Evolutionary conservation across 2,113 vertebrate genomes (phyloP), one percentile per base, ranked within the genome.

Genomic region (Quiscalus mexicanus): DNA sequence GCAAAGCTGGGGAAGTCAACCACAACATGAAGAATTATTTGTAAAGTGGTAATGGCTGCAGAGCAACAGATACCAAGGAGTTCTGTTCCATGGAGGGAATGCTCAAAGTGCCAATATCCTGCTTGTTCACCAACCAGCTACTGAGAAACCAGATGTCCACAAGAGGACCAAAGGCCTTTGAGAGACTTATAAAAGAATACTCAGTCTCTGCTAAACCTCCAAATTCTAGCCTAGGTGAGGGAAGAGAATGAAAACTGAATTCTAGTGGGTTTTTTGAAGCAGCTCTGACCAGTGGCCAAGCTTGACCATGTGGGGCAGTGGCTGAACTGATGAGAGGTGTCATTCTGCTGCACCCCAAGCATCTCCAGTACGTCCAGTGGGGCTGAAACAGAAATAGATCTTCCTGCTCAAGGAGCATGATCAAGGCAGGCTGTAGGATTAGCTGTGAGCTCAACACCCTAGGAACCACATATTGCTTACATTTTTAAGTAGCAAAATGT

Each of bases 391-490:
- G 35, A 39, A 62, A 16, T 13, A 30, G 6, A 13, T 45, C 12
- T 70, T 15, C n/a, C 17, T 24, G 8, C 33, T 50, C 25, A 21
- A 15, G 21, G 6, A 42, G 4, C 18, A 21, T 1, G 27, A 68
- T 15, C 44, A 39, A 63, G 30, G 47, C 18, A 87, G 33, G 7
- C 33, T 87, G 53, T 31, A 44, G 60, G 33, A 89, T 45, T 19
- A 84, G 3, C 18, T 77, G 13, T 11, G 28, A 67, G 23, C 16
- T 73, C 47, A 59, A 1, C 14, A 55, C 8, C 9, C 30, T 2
- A 4, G 12, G 3, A 0, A 0, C 4, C 13, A 33, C 5, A 2
- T 47, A 47, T 15, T 12, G 2, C 11, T 27, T 11, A 10, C 1
- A 17, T 63, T 78, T 89, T 75, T 24, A n/a, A 75, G 11, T 11